Evolutionary conservation across 2,888 invertebrate genomes (phyloP), one percentile per base, ranked within the genome.

Genomic region (Acanthosoma haemorrhoidale): DNA sequence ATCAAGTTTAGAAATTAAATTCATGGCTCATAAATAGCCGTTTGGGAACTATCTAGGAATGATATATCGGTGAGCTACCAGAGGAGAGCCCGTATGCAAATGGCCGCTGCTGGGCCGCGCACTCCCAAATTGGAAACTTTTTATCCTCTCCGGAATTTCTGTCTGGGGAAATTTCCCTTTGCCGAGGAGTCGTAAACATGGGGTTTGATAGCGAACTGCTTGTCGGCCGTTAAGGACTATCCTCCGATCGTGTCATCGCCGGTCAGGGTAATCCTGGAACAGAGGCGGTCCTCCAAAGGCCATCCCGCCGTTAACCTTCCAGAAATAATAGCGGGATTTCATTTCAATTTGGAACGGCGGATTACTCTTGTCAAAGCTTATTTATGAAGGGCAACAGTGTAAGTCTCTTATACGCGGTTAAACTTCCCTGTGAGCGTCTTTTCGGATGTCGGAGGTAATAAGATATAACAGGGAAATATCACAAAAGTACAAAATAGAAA

Each of bases 21-120:
- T 51, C 51, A 51, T 51, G 51, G 29, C 25, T n/a, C 25, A 51
- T 51, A 51, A 51, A 51, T 51, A 51, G 51, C 51, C 51, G 51
- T 51, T 51, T 51, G 51, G 51, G 51, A 51, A 51, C 21, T 51
- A 51, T 51, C 51, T 51, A 51, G 51, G 51, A 51, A 51, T 51
- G 51, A 51, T 51, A 51, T 51, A 51, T 51, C 25, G 25, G 2
- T 25, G 13, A 51, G 51, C 51, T 51, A 51, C 51, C 51, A 51
- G n/a, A 13, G 29, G n/a, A 51, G 51, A 25, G 29, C 29, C 51
- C 51, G 25, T 51, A 51, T 51, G 51, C 51, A 51, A 51, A 51
- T 51, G 51, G 25, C 4, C n/a, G 51, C n/a, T 51, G 25, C 18
- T 2, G 25, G 25, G 13, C 51, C 51, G 51, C 51, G 51, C 51